Base-by-base conservation (phyloP, 2,113 vertebrate genomes). In the Pongo pygmaeus region DNA sequence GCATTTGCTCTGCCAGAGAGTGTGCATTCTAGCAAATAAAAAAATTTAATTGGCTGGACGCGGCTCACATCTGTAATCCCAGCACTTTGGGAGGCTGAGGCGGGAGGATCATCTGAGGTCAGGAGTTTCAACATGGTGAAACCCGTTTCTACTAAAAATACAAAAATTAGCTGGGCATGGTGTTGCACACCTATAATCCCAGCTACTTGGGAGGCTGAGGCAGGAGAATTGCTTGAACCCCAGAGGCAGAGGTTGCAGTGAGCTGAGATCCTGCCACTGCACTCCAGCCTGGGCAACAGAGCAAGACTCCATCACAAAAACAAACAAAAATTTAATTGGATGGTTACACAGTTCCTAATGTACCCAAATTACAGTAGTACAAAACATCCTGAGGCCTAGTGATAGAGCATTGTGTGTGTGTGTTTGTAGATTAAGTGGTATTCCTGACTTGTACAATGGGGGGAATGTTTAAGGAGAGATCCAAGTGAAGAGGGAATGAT, bases 381-480 rank as follows among this genome's bases (percentile, higher is more conserved):
- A 94, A 11, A 95, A 67, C 30, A 18, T 59, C 5, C 25, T 84
- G n/a, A 23, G 52, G 25, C 50, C 78, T 88, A 10, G 8, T 46
- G 22, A 70, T 20, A n/a, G 61, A 52, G 22, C 48, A 0, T 50
- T 46, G 40, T 67, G 25, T 70, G 43, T 77, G 77, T 48, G 77
- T 77, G 1, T 77, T 40, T 83, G 59, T 32, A 81, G 20, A 20
- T 86, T 79, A 87, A 84, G 27, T 43, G n/a, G 1, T 61, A 70
- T 64, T 96, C 48, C 46, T 84, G 32, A 92, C 18, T 83, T 83
- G 8, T 64, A 81, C 74, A 52, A 43, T 14, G 77, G 43, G 23
- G 32, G 52, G 23, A 27, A 11, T 88, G 12, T 70, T 89, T 85
- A 89, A 95, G 89, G 35, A 85, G 52, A 52, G 30, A 50, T 57